phyloP scores from a whole-genome alignment of 2,113 vertebrate species.

The Strigops habroptila region DNA sequence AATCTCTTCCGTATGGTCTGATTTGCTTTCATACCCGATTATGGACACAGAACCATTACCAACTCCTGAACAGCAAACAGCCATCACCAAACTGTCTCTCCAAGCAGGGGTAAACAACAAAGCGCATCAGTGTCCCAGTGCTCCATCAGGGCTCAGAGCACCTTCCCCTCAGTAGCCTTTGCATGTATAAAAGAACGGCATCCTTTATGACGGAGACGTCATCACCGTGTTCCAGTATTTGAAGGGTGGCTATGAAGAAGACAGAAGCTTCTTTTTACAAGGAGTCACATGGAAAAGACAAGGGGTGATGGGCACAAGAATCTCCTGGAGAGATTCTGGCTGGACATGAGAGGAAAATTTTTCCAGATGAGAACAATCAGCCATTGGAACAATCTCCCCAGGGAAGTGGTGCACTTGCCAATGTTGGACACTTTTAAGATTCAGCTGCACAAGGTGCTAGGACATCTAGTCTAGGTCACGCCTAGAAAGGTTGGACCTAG shows the following conservation, averaged over 20 bases:
- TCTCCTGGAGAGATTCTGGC: not conserved
- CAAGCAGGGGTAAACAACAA: accelerated
- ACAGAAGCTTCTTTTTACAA: not conserved
- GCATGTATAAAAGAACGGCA: accelerated
- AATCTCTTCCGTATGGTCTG: not conserved
- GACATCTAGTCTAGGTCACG: not conserved
- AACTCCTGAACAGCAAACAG: not conserved
- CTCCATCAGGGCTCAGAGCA: not conserved
- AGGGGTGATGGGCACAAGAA: not conserved
- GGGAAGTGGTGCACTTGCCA: not conserved
- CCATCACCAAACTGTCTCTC: not conserved
- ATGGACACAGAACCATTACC: not conserved
- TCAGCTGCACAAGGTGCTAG: not conserved
- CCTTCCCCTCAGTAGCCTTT: accelerated
- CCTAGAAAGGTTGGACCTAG: not conserved
- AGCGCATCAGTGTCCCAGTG: not conserved
- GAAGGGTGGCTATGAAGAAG: not conserved
- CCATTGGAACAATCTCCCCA: not conserved
- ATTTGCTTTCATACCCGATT: not conserved
- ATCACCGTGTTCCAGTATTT: not conserved
- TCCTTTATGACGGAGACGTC: not conserved
- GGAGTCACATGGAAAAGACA: not conserved
- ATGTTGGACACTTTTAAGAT: not conserved
- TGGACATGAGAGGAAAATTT: not conserved
- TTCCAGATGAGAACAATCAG: not conserved